Evolutionary conservation across 2,113 vertebrate genomes (phyloP).

Genomic region (Columba janthina): DNA sequence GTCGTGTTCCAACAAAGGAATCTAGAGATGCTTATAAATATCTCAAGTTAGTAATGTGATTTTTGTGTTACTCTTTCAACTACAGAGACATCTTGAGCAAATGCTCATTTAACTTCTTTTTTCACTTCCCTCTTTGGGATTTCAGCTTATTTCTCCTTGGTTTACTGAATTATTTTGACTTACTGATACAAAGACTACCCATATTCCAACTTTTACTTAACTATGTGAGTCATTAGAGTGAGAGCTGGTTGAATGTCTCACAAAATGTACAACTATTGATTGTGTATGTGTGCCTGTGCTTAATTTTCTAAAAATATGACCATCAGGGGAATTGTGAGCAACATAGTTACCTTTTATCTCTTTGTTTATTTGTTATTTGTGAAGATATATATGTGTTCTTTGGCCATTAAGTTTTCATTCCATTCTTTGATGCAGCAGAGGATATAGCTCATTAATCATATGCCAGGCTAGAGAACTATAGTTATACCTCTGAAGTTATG

Average conservation of each 20-base stretch:
- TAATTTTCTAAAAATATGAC: constrained; percentile 61
- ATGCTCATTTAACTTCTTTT: not conserved
- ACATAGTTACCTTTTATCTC: constrained; percentile 2
- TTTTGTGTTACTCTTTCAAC: not conserved
- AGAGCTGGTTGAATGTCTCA: constrained; percentile 30
- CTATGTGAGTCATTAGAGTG: not conserved
- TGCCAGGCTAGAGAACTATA: not conserved
- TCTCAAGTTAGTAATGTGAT: not conserved
- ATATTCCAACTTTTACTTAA: constrained; percentile 11
- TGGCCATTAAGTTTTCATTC: constrained; percentile 66
- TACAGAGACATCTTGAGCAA: not conserved
- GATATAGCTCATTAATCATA: constrained; percentile 64
- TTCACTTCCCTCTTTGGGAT: not conserved
- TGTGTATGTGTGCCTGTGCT: not conserved
- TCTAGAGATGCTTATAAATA: not conserved
- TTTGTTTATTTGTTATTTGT: constrained; percentile 45
- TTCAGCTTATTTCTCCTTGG: not conserved
- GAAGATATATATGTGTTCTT: constrained; percentile 45
- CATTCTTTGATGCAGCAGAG: constrained; percentile 51
- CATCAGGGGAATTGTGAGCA: constrained; percentile 23
- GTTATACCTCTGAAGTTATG: constrained; percentile 53
- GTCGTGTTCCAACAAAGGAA: not conserved
- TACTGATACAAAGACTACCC: not conserved
- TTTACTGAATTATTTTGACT: constrained; percentile 38
- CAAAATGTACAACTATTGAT: constrained; percentile 59